phyloP scores from a whole-genome alignment of 2,888 invertebrate species.

The Adelognathus sp. region DNA sequence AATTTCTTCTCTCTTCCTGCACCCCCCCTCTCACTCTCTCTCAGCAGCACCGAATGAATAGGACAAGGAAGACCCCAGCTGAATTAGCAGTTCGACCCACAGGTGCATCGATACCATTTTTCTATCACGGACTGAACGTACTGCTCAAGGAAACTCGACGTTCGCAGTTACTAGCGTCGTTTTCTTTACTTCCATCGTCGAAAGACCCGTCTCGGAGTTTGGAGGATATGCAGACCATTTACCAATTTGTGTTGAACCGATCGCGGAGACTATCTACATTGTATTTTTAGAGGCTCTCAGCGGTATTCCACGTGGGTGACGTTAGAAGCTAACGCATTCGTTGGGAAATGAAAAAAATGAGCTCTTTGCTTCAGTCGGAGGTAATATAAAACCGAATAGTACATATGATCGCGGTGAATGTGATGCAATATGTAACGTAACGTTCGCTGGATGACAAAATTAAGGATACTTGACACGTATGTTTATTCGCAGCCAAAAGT shows the following conservation, averaged over 20 bases:
- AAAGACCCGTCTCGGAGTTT: background rate
- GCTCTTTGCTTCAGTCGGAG: background rate
- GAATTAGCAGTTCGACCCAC: conserved; percentile 67
- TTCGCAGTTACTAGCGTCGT: conserved; percentile 37
- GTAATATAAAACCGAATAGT: background rate
- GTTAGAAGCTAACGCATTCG: conserved; percentile 13
- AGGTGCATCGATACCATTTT: conserved; percentile 67
- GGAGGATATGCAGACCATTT: conserved; percentile 77
- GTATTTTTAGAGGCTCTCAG: conserved; percentile 47
- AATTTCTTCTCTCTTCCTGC: conserved; percentile 27
- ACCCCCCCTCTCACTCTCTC: no score
- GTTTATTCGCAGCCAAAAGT: no score
- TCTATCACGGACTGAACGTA: conserved; percentile 55
- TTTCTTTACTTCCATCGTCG: conserved; percentile 14
- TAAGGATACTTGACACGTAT: no score
- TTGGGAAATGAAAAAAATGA: background rate
- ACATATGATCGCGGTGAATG: no score
- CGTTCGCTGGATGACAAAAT: no score
- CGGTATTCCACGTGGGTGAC: conserved; percentile 62
- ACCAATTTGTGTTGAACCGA: conserved; percentile 58
- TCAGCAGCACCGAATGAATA: conserved; percentile 38
- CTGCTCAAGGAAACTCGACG: conserved; percentile 55
- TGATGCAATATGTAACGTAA: no score
- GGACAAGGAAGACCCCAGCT: conserved; percentile 47
- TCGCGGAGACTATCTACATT: conserved; percentile 5